phyloP scores from a whole-genome alignment of 2,888 invertebrate species.

The Pammene aurita region DNA sequence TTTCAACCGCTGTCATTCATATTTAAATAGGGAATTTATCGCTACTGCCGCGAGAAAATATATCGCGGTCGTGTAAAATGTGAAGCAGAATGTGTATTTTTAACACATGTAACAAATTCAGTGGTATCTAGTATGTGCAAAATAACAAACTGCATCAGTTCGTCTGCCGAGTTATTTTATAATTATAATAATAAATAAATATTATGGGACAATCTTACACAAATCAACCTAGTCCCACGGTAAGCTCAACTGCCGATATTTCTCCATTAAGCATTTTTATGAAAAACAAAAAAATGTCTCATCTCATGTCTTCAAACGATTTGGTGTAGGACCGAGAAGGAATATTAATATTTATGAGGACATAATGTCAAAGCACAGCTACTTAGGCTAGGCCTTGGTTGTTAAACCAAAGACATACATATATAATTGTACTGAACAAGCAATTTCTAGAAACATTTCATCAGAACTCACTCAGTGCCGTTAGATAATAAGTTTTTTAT shows the following conservation, averaged over 20 bases:
- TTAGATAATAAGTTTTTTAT: constrained; percentile 22
- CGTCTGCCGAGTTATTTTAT: too few species aligned
- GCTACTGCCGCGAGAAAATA: constrained; percentile 13
- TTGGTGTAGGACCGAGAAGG: too few species aligned
- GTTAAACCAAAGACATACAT: neutral
- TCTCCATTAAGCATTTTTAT: too few species aligned
- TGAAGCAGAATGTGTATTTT: constrained; percentile 13
- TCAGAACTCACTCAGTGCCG: neutral
- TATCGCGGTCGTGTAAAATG: constrained; percentile 27
- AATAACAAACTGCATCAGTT: neutral
- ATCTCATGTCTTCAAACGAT: too few species aligned
- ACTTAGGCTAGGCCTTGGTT: too few species aligned
- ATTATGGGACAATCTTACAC: too few species aligned
- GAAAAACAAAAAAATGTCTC: too few species aligned
- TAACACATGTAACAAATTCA: constrained; percentile 1
- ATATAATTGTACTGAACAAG: constrained; percentile 3
- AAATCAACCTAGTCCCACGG: too few species aligned
- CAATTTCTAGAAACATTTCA: neutral
- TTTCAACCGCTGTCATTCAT: constrained; percentile 31
- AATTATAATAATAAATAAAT: too few species aligned
- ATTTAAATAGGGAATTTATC: constrained; percentile 32
- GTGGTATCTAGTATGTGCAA: neutral
- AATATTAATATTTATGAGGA: neutral
- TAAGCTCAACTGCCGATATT: too few species aligned
- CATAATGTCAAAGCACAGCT: neutral